These are phyloP conservation scores for Poecilia wingei DNA, from an alignment of 2,797 vertebrate species.

Conservation along the genomic window DNA sequence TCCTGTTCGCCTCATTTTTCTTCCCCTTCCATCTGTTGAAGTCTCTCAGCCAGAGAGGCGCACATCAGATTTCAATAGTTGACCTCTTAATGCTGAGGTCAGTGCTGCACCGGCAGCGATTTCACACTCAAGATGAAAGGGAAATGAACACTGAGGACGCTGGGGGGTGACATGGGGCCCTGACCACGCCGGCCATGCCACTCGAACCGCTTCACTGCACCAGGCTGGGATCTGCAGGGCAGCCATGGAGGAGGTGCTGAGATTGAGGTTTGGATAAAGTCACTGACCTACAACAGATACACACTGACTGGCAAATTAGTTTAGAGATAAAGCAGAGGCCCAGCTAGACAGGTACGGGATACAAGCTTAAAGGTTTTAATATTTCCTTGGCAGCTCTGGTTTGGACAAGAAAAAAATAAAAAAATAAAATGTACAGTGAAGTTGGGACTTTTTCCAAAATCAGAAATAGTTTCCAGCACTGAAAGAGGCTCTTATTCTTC, in stretches of 20 bases:
- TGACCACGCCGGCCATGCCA: conserved; percentile 70
- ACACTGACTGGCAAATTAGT: conserved; percentile 11
- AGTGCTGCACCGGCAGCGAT: conserved; percentile 82
- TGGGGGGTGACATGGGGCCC: conserved; percentile 77
- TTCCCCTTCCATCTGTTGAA: conserved; percentile 76
- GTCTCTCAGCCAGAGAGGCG: conserved; percentile 77
- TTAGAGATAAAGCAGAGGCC: neutral
- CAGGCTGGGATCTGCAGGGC: conserved; percentile 52
- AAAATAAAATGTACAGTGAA: neutral
- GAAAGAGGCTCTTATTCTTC: neutral
- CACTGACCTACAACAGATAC: conserved; percentile 25
- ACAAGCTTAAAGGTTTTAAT: neutral
- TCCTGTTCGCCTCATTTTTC: conserved; percentile 51
- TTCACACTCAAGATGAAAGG: conserved; percentile 89
- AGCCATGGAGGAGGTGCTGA: conserved; percentile 46
- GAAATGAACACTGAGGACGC: conserved; percentile 84
- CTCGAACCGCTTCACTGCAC: conserved; percentile 75
- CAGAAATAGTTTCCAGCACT: neutral
- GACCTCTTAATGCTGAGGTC: conserved; percentile 87
- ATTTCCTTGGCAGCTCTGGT: neutral
- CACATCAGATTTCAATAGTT: conserved; percentile 88
- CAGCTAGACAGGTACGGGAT: neutral
- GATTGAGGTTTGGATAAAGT: conserved; percentile 48
- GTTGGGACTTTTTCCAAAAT: neutral
- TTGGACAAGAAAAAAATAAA: neutral